Base-by-base conservation (phyloP, 2,797 vertebrate species). In the Xiphophorus birchmanni region DNA sequence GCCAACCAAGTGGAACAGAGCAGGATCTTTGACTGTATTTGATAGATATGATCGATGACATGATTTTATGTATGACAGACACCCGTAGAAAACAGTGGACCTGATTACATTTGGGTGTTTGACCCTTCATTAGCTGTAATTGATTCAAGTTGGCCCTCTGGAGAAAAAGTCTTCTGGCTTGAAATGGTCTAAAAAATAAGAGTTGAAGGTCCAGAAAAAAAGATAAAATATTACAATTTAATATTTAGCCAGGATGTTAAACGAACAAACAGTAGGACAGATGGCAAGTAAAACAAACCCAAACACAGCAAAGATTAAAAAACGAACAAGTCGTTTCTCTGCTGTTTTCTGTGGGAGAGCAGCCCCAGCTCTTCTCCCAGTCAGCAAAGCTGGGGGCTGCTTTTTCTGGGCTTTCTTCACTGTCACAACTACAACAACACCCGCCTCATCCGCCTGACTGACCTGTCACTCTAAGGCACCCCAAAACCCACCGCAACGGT, bases 371-470 rank as follows among this genome's bases (percentile, higher is more conserved):
- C 84, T 75, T 90, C 90, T 94, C 93, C 88, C 93, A 93, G 90
- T 89, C 91, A 86, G 75, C 80, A 90, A 86, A 84, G 84, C 85
- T 81, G 76, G 85, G 84, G 88, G 84, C 89, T 94, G 94, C 93
- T 95, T 95, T 89, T 91, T 93, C 91, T 94, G 90, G 93, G 89
- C 89, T 94, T 93, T 93, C 87, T 89, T 87, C 90, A 83, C 80
- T 67, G 81, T 86, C 89, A 83, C 84, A 11, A 77, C 89, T 93
- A 95, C 91, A 94, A 93, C 85, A 95, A 95, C 95, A 94, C 87
- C 81, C 78, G 77, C 84, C 83, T 67, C 88, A 86, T 93, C 91
- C 87, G 93, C 93, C 90, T 95, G 91, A 92, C 87, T 94, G 92
- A 85, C 84, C 90, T 87, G 92, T 95, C 93, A 93, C 86, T 86